Conservation (phyloP, 2,113 vertebrate genomes). For the Cichladusa arquata region DNA sequence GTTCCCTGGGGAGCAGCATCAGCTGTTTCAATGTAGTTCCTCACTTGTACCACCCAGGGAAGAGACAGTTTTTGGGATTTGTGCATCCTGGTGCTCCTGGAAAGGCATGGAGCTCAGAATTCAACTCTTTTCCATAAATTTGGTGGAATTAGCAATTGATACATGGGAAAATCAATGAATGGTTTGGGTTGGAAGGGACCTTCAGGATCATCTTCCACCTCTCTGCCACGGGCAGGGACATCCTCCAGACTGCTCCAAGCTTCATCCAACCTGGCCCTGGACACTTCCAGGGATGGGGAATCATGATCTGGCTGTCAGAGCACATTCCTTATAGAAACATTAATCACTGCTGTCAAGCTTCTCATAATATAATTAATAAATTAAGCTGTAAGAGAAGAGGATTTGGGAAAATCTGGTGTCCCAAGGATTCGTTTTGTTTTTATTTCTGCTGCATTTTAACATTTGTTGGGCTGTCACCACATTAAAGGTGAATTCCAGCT, state of each 20-base stretch:
- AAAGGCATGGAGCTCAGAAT: background rate
- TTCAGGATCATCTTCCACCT: background rate
- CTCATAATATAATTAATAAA: background rate
- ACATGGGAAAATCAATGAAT: background rate
- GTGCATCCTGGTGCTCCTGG: background rate
- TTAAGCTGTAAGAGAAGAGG: background rate
- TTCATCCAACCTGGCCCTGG: background rate
- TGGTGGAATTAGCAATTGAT: background rate
- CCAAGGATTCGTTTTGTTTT: rapidly evolving
- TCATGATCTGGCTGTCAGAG: background rate
- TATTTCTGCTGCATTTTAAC: background rate
- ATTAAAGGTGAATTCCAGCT: background rate
- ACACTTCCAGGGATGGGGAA: background rate
- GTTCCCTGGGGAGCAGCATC: background rate
- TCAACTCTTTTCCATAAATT: background rate
- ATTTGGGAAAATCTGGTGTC: background rate
- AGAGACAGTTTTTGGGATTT: rapidly evolving
- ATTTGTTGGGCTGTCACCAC: background rate
- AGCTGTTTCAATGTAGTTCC: background rate
- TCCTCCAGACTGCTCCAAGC: background rate
- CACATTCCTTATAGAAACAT: background rate
- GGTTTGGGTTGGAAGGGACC: background rate
- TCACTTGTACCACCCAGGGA: background rate
- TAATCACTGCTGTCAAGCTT: background rate
- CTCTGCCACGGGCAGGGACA: background rate